Evolutionary conservation across 2,113 vertebrate species (phyloP).

Genomic region (Pandion haliaetus): DNA sequence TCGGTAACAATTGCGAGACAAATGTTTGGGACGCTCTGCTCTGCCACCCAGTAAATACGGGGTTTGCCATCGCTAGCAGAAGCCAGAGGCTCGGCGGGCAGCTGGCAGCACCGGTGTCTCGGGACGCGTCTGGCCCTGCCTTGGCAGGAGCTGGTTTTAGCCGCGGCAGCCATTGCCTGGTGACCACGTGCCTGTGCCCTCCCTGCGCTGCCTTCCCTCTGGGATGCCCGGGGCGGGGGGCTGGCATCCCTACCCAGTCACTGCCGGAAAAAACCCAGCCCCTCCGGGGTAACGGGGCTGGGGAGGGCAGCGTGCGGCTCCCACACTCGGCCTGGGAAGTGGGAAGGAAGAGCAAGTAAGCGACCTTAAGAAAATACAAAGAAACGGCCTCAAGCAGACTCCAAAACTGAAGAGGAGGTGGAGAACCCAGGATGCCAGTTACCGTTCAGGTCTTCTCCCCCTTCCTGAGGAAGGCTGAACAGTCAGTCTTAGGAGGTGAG

Average conservation of each 20-base stretch:
- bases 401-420: not conserved
- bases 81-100: not conserved
- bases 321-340: not conserved
- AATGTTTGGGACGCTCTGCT: not conserved
- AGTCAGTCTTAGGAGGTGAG: not conserved
- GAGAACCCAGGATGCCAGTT: not conserved
- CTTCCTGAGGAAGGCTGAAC: not conserved
- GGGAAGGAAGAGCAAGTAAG: not conserved
- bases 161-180: not conserved
- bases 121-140: accelerated
- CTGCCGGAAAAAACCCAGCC: not conserved
- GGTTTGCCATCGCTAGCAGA: not conserved
- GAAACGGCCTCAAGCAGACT: not conserved
- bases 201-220: not conserved
- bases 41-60: not conserved
- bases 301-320: accelerated
- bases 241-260: not conserved
- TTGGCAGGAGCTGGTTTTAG: accelerated
- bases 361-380: not conserved
- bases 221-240: accelerated
- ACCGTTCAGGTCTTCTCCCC: not conserved
- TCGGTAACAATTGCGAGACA: not conserved
- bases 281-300: accelerated
- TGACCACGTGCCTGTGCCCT: not conserved
- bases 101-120: no score